A percentile compares a stretch with the other conserved stretches of the same genome.
These are phyloP conservation scores for Lutjanus campechanus DNA, from an alignment of 2,797 vertebrate genomes.

Conservation along the genomic window DNA sequence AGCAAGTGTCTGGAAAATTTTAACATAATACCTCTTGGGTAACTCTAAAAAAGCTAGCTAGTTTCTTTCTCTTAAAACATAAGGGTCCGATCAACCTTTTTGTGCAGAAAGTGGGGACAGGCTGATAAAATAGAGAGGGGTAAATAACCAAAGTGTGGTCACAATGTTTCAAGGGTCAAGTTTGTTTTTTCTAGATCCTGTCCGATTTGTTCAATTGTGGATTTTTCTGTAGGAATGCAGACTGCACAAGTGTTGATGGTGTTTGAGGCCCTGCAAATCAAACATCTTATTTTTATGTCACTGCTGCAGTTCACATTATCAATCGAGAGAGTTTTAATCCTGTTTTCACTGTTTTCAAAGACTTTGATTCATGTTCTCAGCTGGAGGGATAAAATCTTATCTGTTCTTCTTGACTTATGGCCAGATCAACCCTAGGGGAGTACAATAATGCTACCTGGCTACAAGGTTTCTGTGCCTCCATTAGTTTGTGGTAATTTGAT, in stretches of 20 bases:
- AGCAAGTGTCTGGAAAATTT: constrained; percentile 10
- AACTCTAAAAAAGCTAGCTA: constrained; percentile 8
- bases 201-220: constrained; percentile 17
- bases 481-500: background rate
- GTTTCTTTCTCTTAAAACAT: constrained; percentile 24
- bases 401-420: background rate
- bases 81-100: constrained; percentile 10
- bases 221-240: constrained; percentile 5
- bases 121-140: background rate
- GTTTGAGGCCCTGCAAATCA: constrained; percentile 15
- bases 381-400: background rate
- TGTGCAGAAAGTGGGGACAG: background rate
- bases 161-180: background rate
- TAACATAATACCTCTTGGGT: background rate
- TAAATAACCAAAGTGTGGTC: background rate
- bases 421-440: background rate
- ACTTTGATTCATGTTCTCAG: background rate
- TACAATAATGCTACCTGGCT: background rate
- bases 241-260: background rate
- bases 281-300: constrained; percentile 16
- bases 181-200: background rate
- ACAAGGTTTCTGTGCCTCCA: background rate
- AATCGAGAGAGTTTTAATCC: background rate
- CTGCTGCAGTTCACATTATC: background rate
- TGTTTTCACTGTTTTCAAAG: constrained; percentile 6